These are phyloP conservation scores for Sinotaia quadrata DNA, from an alignment of 2,888 invertebrate species.

Conservation along the genomic window DNA sequence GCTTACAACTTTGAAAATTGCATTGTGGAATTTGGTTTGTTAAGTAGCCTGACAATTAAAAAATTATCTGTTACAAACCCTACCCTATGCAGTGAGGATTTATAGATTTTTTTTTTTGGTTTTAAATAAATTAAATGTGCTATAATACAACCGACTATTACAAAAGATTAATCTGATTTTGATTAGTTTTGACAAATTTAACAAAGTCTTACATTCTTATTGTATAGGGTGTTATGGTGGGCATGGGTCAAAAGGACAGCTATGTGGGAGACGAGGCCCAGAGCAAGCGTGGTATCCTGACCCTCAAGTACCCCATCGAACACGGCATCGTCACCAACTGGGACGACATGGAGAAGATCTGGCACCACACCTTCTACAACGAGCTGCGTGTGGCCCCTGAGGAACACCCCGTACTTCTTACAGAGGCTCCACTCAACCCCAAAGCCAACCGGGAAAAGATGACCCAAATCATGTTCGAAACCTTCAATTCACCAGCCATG, in stretches of 20 bases:
- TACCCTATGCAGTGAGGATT: too few species aligned
- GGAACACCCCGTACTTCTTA: slow-evolving; percentile 87
- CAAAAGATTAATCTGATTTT: too few species aligned
- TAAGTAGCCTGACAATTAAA: too few species aligned
- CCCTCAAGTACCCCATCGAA: slow-evolving; percentile 57
- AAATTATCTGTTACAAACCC: too few species aligned
- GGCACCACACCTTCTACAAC: slow-evolving; percentile 76
- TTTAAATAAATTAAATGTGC: too few species aligned
- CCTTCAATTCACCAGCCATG: slow-evolving; percentile 84
- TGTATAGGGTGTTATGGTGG: slow-evolving; percentile 37
- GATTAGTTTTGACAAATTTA: too few species aligned
- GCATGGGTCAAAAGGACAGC: slow-evolving; percentile 37
- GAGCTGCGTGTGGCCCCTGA: slow-evolving; percentile 92
- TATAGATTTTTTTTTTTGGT: too few species aligned
- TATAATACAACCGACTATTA: too few species aligned
- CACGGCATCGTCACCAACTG: slow-evolving; percentile 67
- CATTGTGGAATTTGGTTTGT: too few species aligned
- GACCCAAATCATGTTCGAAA: slow-evolving; percentile 78
- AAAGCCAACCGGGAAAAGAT: slow-evolving; percentile 97
- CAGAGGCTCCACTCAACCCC: slow-evolving; percentile 86
- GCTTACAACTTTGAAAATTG: too few species aligned
- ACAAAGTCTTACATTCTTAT: too few species aligned
- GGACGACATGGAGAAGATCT: slow-evolving; percentile 65
- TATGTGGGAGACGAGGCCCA: slow-evolving; percentile 39
- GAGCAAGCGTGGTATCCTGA: slow-evolving; percentile 36